Evolutionary conservation across 2,888 invertebrate species (phyloP).

Genomic region (Acronicta aceris): DNA sequence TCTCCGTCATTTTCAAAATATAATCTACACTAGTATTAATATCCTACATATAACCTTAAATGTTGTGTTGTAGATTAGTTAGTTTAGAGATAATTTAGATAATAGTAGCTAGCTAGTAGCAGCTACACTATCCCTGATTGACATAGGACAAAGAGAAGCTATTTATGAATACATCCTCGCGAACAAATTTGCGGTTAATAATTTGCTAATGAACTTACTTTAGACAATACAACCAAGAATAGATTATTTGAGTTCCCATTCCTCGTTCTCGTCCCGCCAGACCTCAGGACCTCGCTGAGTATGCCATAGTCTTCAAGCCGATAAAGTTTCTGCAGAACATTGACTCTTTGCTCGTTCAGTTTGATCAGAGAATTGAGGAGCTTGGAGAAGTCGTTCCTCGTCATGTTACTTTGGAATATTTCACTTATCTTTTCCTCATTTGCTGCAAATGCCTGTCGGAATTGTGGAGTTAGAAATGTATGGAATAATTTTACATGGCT

Average conservation of each 20-base stretch:
- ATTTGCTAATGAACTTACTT: conserved; percentile 29
- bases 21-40: too few relatives aligned
- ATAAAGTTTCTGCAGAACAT: conserved; percentile 24
- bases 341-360: conserved; percentile 43
- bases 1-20: too few relatives aligned
- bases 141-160: too few relatives aligned
- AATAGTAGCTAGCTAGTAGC: too few relatives aligned
- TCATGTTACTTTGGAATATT: conserved; percentile 30
- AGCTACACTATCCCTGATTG: too few relatives aligned
- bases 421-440: conserved; percentile 2
- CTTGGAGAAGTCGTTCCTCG: conserved; percentile 36
- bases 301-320: conserved; percentile 32
- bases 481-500: background rate
- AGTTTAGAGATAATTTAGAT: too few relatives aligned
- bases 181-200: too few relatives aligned
- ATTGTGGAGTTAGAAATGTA: conserved; percentile 1
- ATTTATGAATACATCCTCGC: too few relatives aligned
- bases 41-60: too few relatives aligned
- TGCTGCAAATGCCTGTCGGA: conserved; percentile 30
- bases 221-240: conserved; percentile 31
- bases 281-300: conserved; percentile 30
- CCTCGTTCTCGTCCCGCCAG: background rate
- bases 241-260: conserved; percentile 12
- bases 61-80: too few relatives aligned
- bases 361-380: conserved; percentile 47